Evolutionary conservation across 2,113 vertebrate species (phyloP), one percentile per base, ranked within the genome.

Genomic region (Ciconia stormi): DNA sequence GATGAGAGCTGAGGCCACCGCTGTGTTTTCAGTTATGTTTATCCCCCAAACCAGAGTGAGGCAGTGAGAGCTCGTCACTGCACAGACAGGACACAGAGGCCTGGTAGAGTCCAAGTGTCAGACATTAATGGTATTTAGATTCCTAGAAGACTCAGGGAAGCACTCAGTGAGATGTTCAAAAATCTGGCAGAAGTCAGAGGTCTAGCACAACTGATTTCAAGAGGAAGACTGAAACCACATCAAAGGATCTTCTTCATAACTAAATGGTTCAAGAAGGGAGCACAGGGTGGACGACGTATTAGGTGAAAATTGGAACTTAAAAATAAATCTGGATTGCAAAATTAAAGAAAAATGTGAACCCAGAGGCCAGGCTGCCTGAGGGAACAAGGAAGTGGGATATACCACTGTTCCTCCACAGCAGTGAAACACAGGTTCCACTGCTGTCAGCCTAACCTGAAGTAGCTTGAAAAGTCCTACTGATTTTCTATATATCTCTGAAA

Each of bases 141-240:
- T 52, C 82, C 65, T 86, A 50, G 59, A 72, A 44, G 66, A 62
- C 3, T 1, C 49, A 34, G 72, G 72, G 87, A 90, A 74, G 82
- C 66, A 26, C 66, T 74, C 55, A 9, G 72, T 2, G 44, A 63
- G 61, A 58, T 21, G 38, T 55, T 82, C 5, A 30, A 38, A 69
- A 63, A 21, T 38, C 82, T 90, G 90, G 82, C 78, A 83, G 78
- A 70, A 83, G 72, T 38, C 87, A 83, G 90, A 93, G 82, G 71
- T 87, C 87, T 87, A 22, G 49, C 49, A 40, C 59, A 42, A 90
- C 7, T 63, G 87, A 87, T 87, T 83, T 67, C 38, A 47, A 87
- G 78, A 90, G 78, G 91, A 93, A 90, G 94, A 78, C 36, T 61
- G 82, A 93, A 95, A 93, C 90, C 87, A 95, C 90, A 93, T 90